These are phyloP conservation scores for Geopemphigus sp. DNA, from an alignment of 1,140 invertebrate genomes.

Conservation along the genomic window DNA sequence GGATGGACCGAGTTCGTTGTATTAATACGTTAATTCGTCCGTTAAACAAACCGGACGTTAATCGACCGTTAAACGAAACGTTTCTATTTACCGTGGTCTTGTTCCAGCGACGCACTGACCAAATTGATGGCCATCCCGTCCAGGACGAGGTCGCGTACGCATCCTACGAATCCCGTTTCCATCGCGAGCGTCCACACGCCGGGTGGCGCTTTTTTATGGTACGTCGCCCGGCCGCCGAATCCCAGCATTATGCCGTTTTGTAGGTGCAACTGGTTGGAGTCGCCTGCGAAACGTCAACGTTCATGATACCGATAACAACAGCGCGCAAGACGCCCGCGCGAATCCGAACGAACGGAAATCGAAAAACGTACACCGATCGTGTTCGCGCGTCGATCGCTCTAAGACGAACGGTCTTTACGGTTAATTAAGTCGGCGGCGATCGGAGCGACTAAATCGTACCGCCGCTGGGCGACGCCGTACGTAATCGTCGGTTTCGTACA, in stretches of 20 bases:
- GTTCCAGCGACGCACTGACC: constrained; percentile 80
- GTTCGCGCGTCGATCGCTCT: too few species aligned
- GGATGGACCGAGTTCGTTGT: too few species aligned
- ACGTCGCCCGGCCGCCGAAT: constrained; percentile 64
- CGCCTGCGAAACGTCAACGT: constrained; percentile 60
- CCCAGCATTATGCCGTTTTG: constrained; percentile 88
- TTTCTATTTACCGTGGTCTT: constrained; percentile 72
- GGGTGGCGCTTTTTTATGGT: constrained; percentile 74
- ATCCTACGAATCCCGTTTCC: constrained; percentile 90
- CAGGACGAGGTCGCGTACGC: constrained; percentile 87
- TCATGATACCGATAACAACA: too few species aligned
- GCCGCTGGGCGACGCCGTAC: too few species aligned
- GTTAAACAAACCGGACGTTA: not conserved
- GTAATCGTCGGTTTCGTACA: too few species aligned
- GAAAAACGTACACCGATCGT: too few species aligned
- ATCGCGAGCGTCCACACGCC: constrained; percentile 88
- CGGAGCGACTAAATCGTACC: too few species aligned
- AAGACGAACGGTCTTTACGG: too few species aligned
- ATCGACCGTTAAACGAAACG: not conserved
- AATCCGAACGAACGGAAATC: too few species aligned
- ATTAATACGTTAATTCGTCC: not conserved
- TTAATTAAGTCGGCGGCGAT: too few species aligned
- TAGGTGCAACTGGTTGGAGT: constrained; percentile 81
- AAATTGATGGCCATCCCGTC: constrained; percentile 92
- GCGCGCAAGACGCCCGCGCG: too few species aligned